These are phyloP conservation scores for Orthonychiurus folsomi DNA, from an alignment of 2,888 invertebrate genomes.

Conservation along the genomic window DNA sequence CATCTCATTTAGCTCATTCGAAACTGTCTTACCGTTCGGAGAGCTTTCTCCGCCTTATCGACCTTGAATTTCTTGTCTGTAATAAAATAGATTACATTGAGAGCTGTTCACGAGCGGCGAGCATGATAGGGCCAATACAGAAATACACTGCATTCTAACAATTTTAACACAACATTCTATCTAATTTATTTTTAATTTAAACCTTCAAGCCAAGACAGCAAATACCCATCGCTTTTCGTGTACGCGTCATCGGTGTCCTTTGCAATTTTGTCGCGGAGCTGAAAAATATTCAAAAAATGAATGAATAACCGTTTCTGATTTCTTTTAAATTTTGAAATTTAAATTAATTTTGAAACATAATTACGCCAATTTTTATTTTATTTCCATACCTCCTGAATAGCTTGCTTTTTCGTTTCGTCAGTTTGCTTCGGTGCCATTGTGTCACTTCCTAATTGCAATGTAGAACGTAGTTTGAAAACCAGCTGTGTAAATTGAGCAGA, in stretches of 20 bases:
- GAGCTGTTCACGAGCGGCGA: no score
- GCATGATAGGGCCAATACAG: no score
- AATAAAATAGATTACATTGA: no score
- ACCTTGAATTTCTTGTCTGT: conserved; percentile 6
- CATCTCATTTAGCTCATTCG: background rate
- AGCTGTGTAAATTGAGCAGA: no score
- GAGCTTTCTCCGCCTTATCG: background rate
- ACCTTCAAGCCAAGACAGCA: conserved; percentile 3
- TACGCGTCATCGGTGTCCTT: background rate
- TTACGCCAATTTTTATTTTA: background rate
- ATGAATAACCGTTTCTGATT: no score
- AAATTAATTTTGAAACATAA: background rate
- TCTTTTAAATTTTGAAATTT: background rate
- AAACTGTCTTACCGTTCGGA: background rate
- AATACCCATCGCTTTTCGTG: background rate
- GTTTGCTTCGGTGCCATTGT: background rate
- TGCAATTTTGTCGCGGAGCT: background rate
- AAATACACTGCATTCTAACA: no score
- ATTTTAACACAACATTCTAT: no score
- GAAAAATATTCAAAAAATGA: background rate
- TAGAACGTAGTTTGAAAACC: no score
- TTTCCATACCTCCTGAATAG: background rate
- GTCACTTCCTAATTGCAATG: no score
- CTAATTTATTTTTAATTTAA: no score
- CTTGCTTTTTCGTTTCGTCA: background rate